A percentile compares a stretch with the other conserved stretches of the same genome.
Evolutionary conservation across 2,888 invertebrate species (phyloP).

Genomic region (Sinohyriopsis cumingii): DNA sequence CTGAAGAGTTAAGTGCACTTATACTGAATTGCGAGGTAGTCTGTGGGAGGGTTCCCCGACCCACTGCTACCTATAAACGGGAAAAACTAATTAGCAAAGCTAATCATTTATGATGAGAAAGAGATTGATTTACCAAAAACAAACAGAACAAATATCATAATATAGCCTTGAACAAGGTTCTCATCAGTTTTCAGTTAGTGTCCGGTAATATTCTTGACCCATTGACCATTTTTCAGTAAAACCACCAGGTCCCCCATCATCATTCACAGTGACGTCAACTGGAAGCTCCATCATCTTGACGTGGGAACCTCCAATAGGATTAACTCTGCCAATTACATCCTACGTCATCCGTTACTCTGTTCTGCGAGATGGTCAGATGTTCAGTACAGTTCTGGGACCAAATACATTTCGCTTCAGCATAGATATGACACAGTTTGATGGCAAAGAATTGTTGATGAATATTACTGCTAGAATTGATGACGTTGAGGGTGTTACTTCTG

Average conservation of each 20-base stretch:
- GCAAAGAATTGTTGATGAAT: constrained; percentile 13
- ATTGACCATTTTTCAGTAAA: background rate
- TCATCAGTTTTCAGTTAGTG: too few species aligned
- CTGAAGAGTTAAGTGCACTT: too few species aligned
- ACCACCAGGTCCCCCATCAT: constrained; percentile 18
- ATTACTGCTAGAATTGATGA: constrained; percentile 18
- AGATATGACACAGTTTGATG: constrained; percentile 16
- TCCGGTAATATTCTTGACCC: too few species aligned
- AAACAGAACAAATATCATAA: too few species aligned
- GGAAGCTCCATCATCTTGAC: constrained; percentile 16
- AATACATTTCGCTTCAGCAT: constrained; percentile 19
- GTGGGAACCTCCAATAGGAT: constrained; percentile 22
- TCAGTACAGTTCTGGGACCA: constrained; percentile 7
- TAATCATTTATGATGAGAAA: too few species aligned
- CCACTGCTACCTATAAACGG: too few species aligned
- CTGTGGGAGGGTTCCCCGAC: too few species aligned
- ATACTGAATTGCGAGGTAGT: too few species aligned
- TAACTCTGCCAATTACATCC: constrained; percentile 20
- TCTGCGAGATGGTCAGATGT: background rate
- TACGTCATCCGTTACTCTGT: constrained; percentile 19
- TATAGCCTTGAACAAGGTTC: too few species aligned
- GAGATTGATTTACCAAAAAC: too few species aligned
- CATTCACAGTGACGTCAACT: constrained; percentile 4
- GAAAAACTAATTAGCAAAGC: too few species aligned
- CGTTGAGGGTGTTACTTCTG: constrained; percentile 10